These are phyloP conservation scores for Salmo trutta DNA, from an alignment of 2,797 vertebrate genomes.

Conservation along the genomic window DNA sequence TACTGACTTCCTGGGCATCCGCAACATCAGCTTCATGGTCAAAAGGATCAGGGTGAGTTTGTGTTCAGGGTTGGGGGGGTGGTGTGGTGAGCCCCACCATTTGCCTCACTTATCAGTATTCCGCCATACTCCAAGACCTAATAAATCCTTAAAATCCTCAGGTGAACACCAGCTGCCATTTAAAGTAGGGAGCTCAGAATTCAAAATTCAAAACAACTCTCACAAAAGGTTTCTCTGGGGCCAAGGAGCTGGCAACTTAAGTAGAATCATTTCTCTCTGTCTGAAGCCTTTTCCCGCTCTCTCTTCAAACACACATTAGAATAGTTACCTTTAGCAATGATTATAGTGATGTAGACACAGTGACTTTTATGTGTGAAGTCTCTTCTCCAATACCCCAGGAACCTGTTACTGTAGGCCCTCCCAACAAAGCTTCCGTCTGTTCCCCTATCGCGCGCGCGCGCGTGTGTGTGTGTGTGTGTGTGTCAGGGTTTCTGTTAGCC, in stretches of 20 bases:
- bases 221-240: neutral
- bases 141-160: slow-evolving; percentile 10
- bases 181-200: slow-evolving; percentile 9
- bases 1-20: slow-evolving; percentile 93
- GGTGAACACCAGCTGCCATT: slow-evolving; percentile 13
- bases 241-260: slow-evolving; percentile 1
- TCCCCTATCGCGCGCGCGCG: no score
- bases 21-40: slow-evolving; percentile 99
- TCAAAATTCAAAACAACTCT: slow-evolving; percentile 20
- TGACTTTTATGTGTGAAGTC: neutral
- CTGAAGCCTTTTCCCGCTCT: neutral
- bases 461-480: no score
- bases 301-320: neutral
- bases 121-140: neutral
- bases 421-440: neutral
- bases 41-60: slow-evolving; percentile 92
- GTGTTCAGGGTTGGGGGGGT: neutral
- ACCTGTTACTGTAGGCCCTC: neutral
- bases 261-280: slow-evolving; percentile 5
- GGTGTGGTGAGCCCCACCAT: neutral
- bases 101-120: neutral
- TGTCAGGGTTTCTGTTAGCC: no score
- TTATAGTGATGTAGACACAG: neutral
- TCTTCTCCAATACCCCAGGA: neutral
- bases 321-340: neutral